A percentile compares a stretch with the other conserved stretches of the same genome.
Evolutionary conservation across 2,888 invertebrate genomes (phyloP).

Genomic region (Pelosia muscerda): DNA sequence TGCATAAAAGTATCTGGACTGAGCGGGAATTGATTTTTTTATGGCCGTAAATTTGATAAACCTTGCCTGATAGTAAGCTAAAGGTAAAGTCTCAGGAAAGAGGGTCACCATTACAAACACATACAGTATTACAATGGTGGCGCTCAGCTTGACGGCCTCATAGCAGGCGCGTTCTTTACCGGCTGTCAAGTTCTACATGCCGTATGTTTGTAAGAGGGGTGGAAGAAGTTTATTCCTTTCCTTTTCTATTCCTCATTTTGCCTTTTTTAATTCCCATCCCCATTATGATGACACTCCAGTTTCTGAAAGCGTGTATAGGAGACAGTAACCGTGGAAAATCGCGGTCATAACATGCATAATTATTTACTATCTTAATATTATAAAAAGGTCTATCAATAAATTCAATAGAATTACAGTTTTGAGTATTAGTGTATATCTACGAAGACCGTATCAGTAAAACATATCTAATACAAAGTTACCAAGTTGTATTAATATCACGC

Average conservation of each 20-base stretch:
- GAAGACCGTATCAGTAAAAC: slow-evolving; percentile 18
- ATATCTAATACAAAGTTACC: slow-evolving; percentile 44
- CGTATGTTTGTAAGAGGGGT: too few species aligned
- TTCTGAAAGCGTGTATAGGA: not conserved
- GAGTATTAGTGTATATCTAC: not conserved
- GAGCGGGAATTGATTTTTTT: too few species aligned
- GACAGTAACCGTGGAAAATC: too few species aligned
- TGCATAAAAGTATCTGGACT: too few species aligned
- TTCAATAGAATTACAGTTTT: not conserved
- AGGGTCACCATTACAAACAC: too few species aligned
- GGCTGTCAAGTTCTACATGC: too few species aligned
- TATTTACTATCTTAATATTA: not conserved
- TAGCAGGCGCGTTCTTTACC: too few species aligned
- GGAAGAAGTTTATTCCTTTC: not conserved
- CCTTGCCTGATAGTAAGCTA: too few species aligned
- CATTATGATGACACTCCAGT: not conserved
- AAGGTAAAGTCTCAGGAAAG: too few species aligned
- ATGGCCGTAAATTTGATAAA: too few species aligned
- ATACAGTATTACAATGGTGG: too few species aligned
- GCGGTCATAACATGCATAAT: not conserved
- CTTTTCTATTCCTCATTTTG: not conserved
- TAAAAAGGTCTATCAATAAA: not conserved
- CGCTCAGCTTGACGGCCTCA: too few species aligned
- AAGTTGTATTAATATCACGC: slow-evolving; percentile 36
- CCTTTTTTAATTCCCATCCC: not conserved